Conservation (phyloP, 2,888 invertebrate species). For the Platycheirus albimanus region DNA sequence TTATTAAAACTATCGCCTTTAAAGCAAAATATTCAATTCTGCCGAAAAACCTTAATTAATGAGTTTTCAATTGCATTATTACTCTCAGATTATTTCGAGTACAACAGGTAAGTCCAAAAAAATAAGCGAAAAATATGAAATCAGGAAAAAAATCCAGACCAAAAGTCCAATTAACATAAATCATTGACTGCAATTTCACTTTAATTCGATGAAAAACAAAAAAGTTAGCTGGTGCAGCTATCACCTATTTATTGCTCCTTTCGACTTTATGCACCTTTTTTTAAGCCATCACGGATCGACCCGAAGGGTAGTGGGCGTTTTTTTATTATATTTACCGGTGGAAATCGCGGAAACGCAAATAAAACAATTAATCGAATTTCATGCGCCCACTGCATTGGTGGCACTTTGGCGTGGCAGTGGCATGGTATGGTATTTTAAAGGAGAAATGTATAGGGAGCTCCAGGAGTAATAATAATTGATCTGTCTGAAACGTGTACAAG, state of each 20-base stretch:
- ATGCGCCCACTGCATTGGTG: constrained; percentile 30
- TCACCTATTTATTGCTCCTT: neutral
- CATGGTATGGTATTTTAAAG: no score
- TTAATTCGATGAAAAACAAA: constrained; percentile 56
- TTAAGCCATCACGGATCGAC: no score
- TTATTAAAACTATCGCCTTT: no score
- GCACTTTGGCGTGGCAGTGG: constrained; percentile 14
- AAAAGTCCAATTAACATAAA: constrained; percentile 66
- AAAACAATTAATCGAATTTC: constrained; percentile 68
- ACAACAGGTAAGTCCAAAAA: neutral
- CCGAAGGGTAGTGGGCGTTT: constrained; percentile 32
- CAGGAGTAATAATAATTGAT: constrained; percentile 57
- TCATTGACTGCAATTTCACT: constrained; percentile 69
- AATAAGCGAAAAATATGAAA: constrained; percentile 9
- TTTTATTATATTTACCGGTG: constrained; percentile 54
- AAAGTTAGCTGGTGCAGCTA: constrained; percentile 27
- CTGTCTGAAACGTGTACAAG: constrained; percentile 62
- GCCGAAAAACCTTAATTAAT: constrained; percentile 6
- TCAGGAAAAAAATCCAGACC: constrained; percentile 34
- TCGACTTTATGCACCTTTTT: constrained; percentile 8
- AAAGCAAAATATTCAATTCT: no score
- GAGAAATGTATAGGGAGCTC: neutral
- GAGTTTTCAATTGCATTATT: constrained; percentile 29
- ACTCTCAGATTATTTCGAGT: constrained; percentile 6
- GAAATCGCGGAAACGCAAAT: constrained; percentile 67